phyloP scores from a whole-genome alignment of 2,888 invertebrate species.

The Cryptocephalus primarius region DNA sequence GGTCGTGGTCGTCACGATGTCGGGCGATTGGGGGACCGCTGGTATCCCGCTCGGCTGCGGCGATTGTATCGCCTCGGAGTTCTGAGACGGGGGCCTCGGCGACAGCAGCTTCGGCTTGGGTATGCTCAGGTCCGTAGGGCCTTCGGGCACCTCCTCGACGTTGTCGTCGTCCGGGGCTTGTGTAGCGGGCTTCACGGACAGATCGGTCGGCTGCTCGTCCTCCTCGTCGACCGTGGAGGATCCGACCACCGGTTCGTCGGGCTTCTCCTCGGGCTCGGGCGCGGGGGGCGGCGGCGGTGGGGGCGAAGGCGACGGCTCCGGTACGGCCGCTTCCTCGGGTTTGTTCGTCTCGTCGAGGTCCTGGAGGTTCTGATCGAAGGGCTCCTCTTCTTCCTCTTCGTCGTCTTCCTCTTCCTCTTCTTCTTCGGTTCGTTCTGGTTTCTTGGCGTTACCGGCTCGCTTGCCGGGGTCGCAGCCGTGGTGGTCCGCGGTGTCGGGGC shows the following conservation, averaged over 20 bases:
- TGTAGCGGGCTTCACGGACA: background rate
- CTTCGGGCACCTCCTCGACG: slow-evolving; percentile 3
- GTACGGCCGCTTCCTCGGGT: background rate
- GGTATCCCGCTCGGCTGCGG: slow-evolving; percentile 64
- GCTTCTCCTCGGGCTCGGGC: background rate
- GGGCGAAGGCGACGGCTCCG: slow-evolving; percentile 17
- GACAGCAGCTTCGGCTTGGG: slow-evolving; percentile 39
- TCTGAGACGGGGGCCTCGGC: slow-evolving; percentile 52
- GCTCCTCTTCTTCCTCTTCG: background rate
- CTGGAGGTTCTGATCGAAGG: background rate
- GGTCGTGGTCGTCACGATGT: slow-evolving; percentile 43
- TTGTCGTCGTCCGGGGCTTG: background rate
- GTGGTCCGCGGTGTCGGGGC: slow-evolving; percentile 27
- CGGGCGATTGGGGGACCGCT: slow-evolving; percentile 58
- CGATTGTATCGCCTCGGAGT: slow-evolving; percentile 62
- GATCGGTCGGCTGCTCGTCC: background rate
- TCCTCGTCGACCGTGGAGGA: slow-evolving; percentile 9
- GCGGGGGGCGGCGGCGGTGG: background rate
- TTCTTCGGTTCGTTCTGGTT: background rate
- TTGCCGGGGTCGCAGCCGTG: background rate
- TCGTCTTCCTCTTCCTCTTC: background rate
- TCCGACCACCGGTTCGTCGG: slow-evolving; percentile 10
- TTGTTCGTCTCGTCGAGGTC: background rate
- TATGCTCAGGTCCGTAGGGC: slow-evolving; percentile 47
- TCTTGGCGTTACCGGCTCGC: background rate